phyloP scores from a whole-genome alignment of 1,140 invertebrate genomes.

The Eriocheir sinensis region DNA sequence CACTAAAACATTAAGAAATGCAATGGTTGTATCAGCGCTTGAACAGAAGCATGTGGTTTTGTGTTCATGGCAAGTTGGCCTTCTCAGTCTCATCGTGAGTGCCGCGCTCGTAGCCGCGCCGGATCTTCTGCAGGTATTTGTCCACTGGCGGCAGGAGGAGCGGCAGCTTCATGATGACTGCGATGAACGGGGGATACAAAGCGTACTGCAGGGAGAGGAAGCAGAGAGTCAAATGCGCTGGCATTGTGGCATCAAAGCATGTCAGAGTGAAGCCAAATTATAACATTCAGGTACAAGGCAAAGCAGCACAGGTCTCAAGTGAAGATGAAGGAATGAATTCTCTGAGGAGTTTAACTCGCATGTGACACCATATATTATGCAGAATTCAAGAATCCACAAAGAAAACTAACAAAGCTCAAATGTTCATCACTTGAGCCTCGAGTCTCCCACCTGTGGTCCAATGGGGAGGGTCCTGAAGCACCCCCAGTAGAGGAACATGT shows the following conservation, averaged over 20 bases:
- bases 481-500: conserved; percentile 79
- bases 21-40: too few relatives aligned
- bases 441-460: conserved; percentile 75
- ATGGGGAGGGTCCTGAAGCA: conserved; percentile 78
- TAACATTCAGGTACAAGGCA: too few relatives aligned
- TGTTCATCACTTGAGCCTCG: background rate
- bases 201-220: conserved; percentile 76
- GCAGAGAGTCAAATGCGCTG: too few relatives aligned
- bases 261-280: background rate
- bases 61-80: background rate
- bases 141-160: conserved; percentile 79
- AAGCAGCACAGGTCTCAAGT: too few relatives aligned
- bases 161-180: conserved; percentile 79
- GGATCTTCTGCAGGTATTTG: conserved; percentile 79
- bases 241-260: background rate
- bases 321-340: too few relatives aligned
- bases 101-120: conserved; percentile 77
- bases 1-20: too few relatives aligned
- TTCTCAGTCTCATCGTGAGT: conserved; percentile 36
- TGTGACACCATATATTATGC: too few relatives aligned
- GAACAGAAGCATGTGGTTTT: too few relatives aligned
- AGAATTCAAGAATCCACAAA: background rate
- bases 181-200: conserved; percentile 78
- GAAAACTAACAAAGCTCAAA: background rate
- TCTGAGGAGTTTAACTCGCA: too few relatives aligned